Evolutionary conservation across 1,140 invertebrate species (phyloP).

Genomic region (Telenomus remus): DNA sequence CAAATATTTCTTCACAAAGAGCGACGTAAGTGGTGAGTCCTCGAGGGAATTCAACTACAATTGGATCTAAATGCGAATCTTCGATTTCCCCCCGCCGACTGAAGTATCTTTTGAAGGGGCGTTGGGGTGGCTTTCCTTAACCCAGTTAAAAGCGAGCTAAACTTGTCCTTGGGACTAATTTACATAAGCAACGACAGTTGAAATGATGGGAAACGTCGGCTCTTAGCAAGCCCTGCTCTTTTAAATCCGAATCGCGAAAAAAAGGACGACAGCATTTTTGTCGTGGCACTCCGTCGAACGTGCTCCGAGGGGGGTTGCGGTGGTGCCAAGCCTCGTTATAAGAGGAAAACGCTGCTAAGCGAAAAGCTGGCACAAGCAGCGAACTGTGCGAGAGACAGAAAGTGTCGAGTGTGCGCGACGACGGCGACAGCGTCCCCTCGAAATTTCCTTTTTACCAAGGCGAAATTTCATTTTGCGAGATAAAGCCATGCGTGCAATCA

Average conservation of each 20-base stretch:
- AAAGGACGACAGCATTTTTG: conserved; percentile 28
- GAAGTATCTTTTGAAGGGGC: too few relatives aligned
- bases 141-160: conserved; percentile 25
- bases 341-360: conserved; percentile 51
- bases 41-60: too few relatives aligned
- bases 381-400: conserved; percentile 41
- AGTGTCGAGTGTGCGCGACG: conserved; percentile 47
- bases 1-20: too few relatives aligned
- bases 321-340: conserved; percentile 49
- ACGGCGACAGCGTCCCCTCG: conserved; percentile 32
- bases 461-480: conserved; percentile 47
- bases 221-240: conserved; percentile 23
- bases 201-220: conserved; percentile 25
- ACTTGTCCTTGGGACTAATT: conserved; percentile 34
- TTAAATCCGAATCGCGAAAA: conserved; percentile 41
- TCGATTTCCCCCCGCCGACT: too few relatives aligned
- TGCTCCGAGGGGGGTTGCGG: conserved; percentile 33
- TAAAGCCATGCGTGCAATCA: conserved; percentile 52
- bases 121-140: neutral
- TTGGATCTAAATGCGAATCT: too few relatives aligned
- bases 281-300: conserved; percentile 28
- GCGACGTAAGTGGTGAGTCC: too few relatives aligned
- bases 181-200: conserved; percentile 23
- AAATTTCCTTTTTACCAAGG: conserved; percentile 47
- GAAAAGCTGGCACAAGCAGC: conserved; percentile 37